phyloP scores from a whole-genome alignment of 2,113 vertebrate genomes.

The Phrynosoma platyrhinos region DNA sequence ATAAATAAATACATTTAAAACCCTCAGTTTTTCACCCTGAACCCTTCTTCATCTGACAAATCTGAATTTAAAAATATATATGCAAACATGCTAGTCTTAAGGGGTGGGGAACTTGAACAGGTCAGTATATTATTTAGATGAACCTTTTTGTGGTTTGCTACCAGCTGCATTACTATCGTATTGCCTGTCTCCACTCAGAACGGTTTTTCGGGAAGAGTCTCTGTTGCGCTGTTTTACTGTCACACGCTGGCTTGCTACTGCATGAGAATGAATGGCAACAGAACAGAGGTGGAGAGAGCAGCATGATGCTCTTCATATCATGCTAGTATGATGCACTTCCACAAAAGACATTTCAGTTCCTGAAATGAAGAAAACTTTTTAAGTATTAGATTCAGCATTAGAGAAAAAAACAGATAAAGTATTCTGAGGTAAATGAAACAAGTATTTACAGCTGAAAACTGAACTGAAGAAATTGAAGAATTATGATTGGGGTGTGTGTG shows the following conservation, averaged over 20 bases:
- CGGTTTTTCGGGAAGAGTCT: conserved; percentile 49
- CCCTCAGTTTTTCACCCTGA: background rate
- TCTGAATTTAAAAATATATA: conserved; percentile 8
- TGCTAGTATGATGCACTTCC: background rate
- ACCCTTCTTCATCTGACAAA: background rate
- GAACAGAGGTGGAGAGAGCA: conserved; percentile 50
- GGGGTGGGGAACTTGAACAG: background rate
- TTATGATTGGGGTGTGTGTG: background rate
- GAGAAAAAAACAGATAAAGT: conserved; percentile 25
- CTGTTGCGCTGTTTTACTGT: conserved; percentile 62
- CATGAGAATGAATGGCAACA: conserved; percentile 49
- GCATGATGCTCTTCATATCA: conserved; percentile 54
- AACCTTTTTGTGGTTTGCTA: conserved; percentile 28
- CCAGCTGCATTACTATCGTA: conserved; percentile 10
- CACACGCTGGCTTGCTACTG: conserved; percentile 55
- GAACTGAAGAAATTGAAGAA: background rate
- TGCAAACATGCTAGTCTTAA: background rate
- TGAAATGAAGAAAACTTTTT: conserved; percentile 33
- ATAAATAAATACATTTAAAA: background rate
- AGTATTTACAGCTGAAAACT: background rate
- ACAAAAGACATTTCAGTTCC: conserved; percentile 30
- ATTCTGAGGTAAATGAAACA: background rate
- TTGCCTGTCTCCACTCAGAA: conserved; percentile 54
- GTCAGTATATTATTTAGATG: conserved; percentile 50
- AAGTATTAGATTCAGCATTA: conserved; percentile 53